A percentile compares a stretch with the other conserved stretches of the same genome.
Conservation (phyloP, 2,888 invertebrate genomes). For the Himalopsyche anomala region DNA sequence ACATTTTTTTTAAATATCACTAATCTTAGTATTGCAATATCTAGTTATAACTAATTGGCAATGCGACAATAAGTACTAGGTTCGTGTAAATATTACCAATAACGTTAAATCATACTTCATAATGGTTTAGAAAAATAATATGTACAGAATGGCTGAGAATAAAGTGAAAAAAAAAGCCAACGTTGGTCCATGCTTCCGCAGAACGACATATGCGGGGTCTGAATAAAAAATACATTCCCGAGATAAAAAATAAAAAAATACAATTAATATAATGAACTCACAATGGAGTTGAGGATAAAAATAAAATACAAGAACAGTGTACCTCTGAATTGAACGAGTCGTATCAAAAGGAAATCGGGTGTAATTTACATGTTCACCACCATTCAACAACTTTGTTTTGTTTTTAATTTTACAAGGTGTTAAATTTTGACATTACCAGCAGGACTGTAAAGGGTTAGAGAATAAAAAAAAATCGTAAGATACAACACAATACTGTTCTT, state of each 20-base stretch:
- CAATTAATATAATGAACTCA: background rate
- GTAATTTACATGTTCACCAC: constrained; percentile 15
- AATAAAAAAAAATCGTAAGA: background rate
- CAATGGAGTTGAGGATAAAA: background rate
- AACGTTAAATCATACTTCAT: too few species aligned
- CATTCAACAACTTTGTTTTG: constrained; percentile 1
- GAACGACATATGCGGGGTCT: background rate
- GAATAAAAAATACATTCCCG: background rate
- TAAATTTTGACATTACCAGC: constrained; percentile 7
- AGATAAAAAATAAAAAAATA: background rate
- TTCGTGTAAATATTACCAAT: too few species aligned
- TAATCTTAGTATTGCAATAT: too few species aligned
- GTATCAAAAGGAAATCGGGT: constrained; percentile 15
- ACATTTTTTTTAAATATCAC: too few species aligned
- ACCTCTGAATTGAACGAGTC: background rate
- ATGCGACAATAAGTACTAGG: too few species aligned
- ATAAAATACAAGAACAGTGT: background rate
- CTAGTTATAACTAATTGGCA: too few species aligned
- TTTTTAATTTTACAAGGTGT: constrained; percentile 10
- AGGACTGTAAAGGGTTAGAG: background rate
- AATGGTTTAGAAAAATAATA: too few species aligned
- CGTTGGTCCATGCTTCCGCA: too few species aligned
- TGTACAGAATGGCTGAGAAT: too few species aligned
- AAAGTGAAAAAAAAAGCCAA: too few species aligned
- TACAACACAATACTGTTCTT: too few species aligned